Evolutionary conservation across 2,888 invertebrate species (phyloP).

Genomic region (Diarsia brunnea): DNA sequence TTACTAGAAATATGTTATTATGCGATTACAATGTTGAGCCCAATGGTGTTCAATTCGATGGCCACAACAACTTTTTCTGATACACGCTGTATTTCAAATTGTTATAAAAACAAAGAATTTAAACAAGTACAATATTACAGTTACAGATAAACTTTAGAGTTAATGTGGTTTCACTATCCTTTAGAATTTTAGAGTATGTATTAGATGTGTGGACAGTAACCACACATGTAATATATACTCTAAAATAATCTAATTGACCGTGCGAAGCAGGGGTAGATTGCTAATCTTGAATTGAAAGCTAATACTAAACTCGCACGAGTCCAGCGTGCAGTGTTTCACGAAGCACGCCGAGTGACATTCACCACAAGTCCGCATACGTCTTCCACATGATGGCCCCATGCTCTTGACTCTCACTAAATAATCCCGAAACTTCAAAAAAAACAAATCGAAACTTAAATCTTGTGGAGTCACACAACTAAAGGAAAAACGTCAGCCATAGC

Average conservation of each 20-base stretch:
- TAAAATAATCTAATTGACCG: too few relatives aligned
- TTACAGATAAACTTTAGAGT: neutral
- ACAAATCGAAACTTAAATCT: too few relatives aligned
- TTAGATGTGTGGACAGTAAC: neutral
- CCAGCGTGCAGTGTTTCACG: neutral
- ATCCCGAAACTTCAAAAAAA: neutral
- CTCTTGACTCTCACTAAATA: neutral
- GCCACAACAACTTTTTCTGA: neutral
- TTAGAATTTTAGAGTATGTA: neutral
- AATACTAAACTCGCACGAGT: neutral
- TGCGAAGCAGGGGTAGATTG: neutral
- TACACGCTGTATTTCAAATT: neutral
- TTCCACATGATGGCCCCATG: neutral
- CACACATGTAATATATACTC: too few relatives aligned
- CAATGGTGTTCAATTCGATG: neutral
- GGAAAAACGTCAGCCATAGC: neutral
- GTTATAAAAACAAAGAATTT: too few relatives aligned
- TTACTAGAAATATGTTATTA: neutral
- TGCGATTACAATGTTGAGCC: neutral
- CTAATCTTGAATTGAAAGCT: neutral
- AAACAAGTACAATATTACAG: neutral
- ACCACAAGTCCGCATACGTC: neutral
- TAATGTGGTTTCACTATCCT: neutral
- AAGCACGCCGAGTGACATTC: neutral
- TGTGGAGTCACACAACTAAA: neutral